A percentile compares a stretch with the other conserved stretches of the same genome.
These are phyloP conservation scores for Hippocampus mohnikei DNA, from an alignment of 2,113 vertebrate species.

Conservation along the genomic window DNA sequence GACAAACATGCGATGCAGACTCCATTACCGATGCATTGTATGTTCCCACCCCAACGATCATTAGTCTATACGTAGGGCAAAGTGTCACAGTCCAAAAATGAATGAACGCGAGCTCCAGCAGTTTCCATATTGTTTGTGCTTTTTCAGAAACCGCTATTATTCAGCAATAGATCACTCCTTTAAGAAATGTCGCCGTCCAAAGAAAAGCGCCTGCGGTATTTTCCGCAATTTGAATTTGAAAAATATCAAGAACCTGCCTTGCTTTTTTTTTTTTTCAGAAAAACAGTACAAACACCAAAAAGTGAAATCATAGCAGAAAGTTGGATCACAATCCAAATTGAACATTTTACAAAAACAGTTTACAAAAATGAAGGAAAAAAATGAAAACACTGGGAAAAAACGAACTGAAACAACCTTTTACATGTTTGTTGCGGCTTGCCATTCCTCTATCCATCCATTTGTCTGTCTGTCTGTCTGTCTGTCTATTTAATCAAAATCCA, in stretches of 20 bases:
- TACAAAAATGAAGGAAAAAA: too few relatives aligned
- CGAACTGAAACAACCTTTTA: too few relatives aligned
- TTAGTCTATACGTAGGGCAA: conserved; percentile 34
- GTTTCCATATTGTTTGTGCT: not conserved
- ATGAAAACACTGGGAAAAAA: too few relatives aligned
- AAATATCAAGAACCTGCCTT: not conserved
- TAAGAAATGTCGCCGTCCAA: not conserved
- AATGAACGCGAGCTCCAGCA: not conserved
- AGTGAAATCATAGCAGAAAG: not conserved
- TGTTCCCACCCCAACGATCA: conserved; percentile 50
- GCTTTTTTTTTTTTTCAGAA: not conserved
- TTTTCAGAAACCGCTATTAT: not conserved
- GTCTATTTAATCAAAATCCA: too few relatives aligned
- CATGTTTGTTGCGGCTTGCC: too few relatives aligned
- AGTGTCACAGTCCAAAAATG: conserved; percentile 17
- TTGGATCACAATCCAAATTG: too few relatives aligned
- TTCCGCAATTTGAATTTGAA: not conserved
- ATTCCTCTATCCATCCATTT: too few relatives aligned
- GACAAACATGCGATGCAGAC: conserved; percentile 61
- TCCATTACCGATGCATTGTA: conserved; percentile 41
- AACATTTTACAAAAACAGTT: too few relatives aligned
- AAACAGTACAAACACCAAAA: not conserved
- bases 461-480: too few relatives aligned
- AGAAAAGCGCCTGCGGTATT: not conserved
- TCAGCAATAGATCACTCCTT: not conserved